A percentile compares a stretch with the other conserved stretches of the same genome.
phyloP scores from a whole-genome alignment of 1,140 invertebrate genomes.

The Meloidogyne exigua region DNA sequence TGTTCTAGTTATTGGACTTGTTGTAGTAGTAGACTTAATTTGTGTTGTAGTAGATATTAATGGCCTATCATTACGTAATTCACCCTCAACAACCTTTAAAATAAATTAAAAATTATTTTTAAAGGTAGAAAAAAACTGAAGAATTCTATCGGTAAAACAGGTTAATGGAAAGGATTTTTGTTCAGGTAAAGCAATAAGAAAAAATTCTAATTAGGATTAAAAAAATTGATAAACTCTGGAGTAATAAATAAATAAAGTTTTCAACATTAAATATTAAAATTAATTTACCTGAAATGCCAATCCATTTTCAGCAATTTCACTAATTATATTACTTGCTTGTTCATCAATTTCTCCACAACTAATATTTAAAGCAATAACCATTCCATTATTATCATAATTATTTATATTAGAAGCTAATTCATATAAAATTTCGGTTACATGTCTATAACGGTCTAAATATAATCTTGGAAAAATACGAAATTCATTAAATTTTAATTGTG shows the following conservation, averaged over 20 bases:
- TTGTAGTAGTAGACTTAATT: not conserved
- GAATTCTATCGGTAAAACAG: too few relatives aligned
- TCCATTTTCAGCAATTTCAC: slow-evolving; percentile 11
- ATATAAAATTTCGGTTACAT: slow-evolving; percentile 14
- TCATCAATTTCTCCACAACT: slow-evolving; percentile 35
- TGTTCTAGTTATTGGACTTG: slow-evolving; percentile 16
- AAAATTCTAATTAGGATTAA: too few relatives aligned
- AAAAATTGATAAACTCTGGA: too few relatives aligned
- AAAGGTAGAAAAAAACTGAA: too few relatives aligned
- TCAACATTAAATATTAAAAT: slow-evolving; percentile 4
- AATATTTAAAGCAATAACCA: slow-evolving; percentile 26
- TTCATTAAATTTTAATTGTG: slow-evolving; percentile 17
- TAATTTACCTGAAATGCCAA: slow-evolving; percentile 20
- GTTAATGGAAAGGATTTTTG: too few relatives aligned
- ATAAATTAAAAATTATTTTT: not conserved
- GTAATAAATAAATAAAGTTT: too few relatives aligned
- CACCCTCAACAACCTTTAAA: slow-evolving; percentile 22
- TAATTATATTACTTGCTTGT: slow-evolving; percentile 23
- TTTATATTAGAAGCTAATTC: slow-evolving; percentile 10
- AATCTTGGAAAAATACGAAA: slow-evolving; percentile 27
- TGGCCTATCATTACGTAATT: slow-evolving; percentile 18
- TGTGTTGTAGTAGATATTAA: slow-evolving; percentile 11
- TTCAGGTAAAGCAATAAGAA: too few relatives aligned
- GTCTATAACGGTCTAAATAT: slow-evolving; percentile 31
- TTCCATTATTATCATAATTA: slow-evolving; percentile 1